Percentiles rank a stretch among this genome's conserved stretches.
phyloP scores from a whole-genome alignment of 2,113 vertebrate species.

The Proterorhinus semilunaris region DNA sequence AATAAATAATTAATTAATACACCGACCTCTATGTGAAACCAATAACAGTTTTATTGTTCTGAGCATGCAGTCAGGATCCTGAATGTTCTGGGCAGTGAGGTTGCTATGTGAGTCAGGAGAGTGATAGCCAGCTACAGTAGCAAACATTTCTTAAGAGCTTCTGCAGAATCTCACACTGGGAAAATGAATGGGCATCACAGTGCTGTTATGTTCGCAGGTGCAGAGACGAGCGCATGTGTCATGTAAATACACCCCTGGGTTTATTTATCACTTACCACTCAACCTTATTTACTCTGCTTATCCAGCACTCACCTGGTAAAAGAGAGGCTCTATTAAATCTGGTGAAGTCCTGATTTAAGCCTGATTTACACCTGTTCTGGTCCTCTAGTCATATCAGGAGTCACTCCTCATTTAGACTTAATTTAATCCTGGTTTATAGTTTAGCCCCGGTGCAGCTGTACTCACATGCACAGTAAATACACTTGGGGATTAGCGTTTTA shows the following conservation, averaged over 20 bases:
- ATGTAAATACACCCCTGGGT: slow-evolving; percentile 29
- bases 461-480: too few relatives aligned
- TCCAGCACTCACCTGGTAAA: slow-evolving; percentile 1
- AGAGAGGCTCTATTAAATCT: neutral
- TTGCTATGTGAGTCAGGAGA: slow-evolving; percentile 49
- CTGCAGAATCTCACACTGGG: slow-evolving; percentile 27
- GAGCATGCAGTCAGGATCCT: slow-evolving; percentile 27
- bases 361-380: too few relatives aligned
- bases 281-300: slow-evolving; percentile 14
- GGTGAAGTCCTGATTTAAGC: too few relatives aligned
- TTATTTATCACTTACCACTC: slow-evolving; percentile 30
- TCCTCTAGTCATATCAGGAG: too few relatives aligned
- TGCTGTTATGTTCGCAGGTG: slow-evolving; percentile 6
- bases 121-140: slow-evolving; percentile 52
- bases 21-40: neutral
- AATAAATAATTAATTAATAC: neutral
- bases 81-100: slow-evolving; percentile 28
- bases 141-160: slow-evolving; percentile 45
- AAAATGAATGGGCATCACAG: slow-evolving; percentile 47
- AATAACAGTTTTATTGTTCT: neutral
- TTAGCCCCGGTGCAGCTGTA: too few relatives aligned
- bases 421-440: too few relatives aligned
- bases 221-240: slow-evolving; percentile 28
- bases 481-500: too few relatives aligned
- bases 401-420: too few relatives aligned